Evolutionary conservation across 2,888 invertebrate species (phyloP).

Genomic region (Eristalis tenax): DNA sequence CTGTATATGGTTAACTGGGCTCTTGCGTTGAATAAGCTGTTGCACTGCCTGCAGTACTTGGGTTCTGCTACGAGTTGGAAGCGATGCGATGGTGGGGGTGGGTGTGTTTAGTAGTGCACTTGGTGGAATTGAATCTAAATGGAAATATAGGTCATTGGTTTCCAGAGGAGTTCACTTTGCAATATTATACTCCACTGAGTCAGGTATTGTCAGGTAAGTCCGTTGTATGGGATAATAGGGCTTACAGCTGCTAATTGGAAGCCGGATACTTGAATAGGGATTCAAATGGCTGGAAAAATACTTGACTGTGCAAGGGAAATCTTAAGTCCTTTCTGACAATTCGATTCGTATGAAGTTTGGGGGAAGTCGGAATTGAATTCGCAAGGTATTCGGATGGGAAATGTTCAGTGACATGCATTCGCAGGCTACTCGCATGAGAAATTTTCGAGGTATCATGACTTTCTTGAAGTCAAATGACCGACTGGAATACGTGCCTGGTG

Average conservation of each 20-base stretch:
- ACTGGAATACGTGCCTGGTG: too few species aligned
- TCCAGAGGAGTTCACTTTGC: conserved; percentile 10
- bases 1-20: conserved; percentile 28
- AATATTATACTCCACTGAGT: conserved; percentile 9
- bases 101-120: not conserved
- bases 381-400: not conserved
- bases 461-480: too few species aligned
- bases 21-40: conserved; percentile 46
- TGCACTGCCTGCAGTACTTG: conserved; percentile 19
- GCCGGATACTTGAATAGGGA: not conserved
- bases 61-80: not conserved
- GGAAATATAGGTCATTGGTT: conserved; percentile 45
- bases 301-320: not conserved
- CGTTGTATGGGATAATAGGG: not conserved
- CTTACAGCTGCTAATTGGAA: not conserved
- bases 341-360: not conserved
- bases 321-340: not conserved
- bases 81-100: not conserved
- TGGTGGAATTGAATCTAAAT: conserved; percentile 18
- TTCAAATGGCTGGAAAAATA: not conserved
- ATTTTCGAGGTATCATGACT: too few species aligned
- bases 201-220: not conserved
- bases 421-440: not conserved
- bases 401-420: not conserved
- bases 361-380: not conserved